phyloP scores from a whole-genome alignment of 2,888 invertebrate species.

The Nephrocerus scutellatus region DNA sequence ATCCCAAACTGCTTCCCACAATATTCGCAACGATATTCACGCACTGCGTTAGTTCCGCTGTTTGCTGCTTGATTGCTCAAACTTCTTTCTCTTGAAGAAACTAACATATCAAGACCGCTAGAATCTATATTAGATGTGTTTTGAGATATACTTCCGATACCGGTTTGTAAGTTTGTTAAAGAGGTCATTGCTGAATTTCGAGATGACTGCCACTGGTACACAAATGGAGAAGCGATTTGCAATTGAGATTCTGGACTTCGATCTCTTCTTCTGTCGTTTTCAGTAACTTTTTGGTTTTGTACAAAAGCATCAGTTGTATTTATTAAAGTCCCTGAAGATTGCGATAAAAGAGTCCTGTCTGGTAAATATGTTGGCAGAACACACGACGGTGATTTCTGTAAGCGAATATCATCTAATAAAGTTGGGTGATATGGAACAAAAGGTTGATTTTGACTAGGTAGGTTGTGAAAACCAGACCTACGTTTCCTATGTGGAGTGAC shows the following conservation, averaged over 20 bases:
- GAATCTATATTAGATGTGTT: too few species aligned
- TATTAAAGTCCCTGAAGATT: constrained; percentile 34
- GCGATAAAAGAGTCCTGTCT: constrained; percentile 38
- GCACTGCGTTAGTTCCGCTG: constrained; percentile 54
- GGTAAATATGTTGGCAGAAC: constrained; percentile 58
- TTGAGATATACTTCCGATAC: constrained; percentile 36
- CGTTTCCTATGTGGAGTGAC: constrained; percentile 82
- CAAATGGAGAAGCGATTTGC: constrained; percentile 50
- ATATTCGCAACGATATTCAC: constrained; percentile 82
- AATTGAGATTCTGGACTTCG: constrained; percentile 59
- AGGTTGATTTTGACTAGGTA: constrained; percentile 79
- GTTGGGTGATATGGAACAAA: constrained; percentile 76
- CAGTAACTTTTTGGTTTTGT: constrained; percentile 36
- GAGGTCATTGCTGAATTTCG: constrained; percentile 38
- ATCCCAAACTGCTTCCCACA: constrained; percentile 87
- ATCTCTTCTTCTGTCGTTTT: constrained; percentile 49
- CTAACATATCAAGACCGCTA: constrained; percentile 28
- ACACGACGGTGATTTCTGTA: constrained; percentile 60
- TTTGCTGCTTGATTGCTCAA: constrained; percentile 19
- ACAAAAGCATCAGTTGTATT: constrained; percentile 38
- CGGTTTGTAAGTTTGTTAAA: constrained; percentile 37
- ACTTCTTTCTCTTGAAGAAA: constrained; percentile 16
- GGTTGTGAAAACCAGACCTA: constrained; percentile 79
- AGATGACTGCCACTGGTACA: constrained; percentile 46
- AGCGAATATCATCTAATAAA: constrained; percentile 65